Evolutionary conservation across 2,888 invertebrate species (phyloP), one percentile per base, ranked within the genome.

Genomic region (Dynastes maya): DNA sequence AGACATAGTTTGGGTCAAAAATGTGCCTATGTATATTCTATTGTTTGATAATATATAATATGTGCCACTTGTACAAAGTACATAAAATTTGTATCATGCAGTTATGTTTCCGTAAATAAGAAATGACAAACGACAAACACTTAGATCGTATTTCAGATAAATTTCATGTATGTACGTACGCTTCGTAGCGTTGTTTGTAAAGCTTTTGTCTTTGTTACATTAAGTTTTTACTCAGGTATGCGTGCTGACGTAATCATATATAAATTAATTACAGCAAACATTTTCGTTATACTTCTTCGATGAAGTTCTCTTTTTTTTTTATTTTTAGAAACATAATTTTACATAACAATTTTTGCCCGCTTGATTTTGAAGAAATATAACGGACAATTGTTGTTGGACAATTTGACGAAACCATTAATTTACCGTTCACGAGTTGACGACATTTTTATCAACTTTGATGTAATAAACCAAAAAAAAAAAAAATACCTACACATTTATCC

Each of bases 21-120:
- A 63, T 64, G 77, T 78, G 77, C 77, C 77, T 78, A 72, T 64
- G n/a, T 45, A 78, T 64, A 53, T 78, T 49, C 40, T 37, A 55
- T 53, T 67, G 32, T 76, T 67, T 55, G 8, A 76, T 76, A 16
- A n/a, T 16, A 53, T 16, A n/a, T 64, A 45, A 45, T 11, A 40
- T 67, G 77, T 77, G 77, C 78, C 78, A 78, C 58, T 78, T 68
- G 68, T 76, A 78, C 68, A 76, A 78, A 71, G 70, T 37, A 77
- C 29, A 70, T 61, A 77, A 32, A 37, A 49, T 77, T 71, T 71
- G 63, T 77, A 77, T 61, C 37, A 58, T 67, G 45, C 27, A 61
- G 8, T 45, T 58, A 58, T 16, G n/a, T 11, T 67, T 45, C 2
- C 22, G 45, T 45, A 45, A 2, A 8, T 45, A 37, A 5, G 5